phyloP scores from a whole-genome alignment of 2,888 invertebrate species.

The Ornithoptera priamus region DNA sequence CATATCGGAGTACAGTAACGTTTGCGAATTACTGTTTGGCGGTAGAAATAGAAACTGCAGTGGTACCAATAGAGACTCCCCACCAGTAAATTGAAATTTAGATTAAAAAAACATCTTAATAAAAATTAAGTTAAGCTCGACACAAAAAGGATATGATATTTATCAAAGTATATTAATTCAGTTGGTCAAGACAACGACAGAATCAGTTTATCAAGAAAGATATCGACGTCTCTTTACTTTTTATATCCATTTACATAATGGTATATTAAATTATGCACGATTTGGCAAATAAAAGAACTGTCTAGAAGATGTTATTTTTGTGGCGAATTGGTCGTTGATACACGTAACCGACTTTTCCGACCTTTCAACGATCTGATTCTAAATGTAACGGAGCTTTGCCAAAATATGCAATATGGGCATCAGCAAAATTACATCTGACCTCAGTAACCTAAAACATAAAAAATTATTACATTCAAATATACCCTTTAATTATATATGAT shows the following conservation, averaged over 20 bases:
- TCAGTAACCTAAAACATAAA: constrained; percentile 35
- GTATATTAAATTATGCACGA: constrained; percentile 27
- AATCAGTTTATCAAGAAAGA: constrained; percentile 1
- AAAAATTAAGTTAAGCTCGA: too few relatives aligned
- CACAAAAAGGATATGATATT: too few relatives aligned
- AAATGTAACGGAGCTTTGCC: constrained; percentile 63
- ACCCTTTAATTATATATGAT: not conserved
- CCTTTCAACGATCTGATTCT: constrained; percentile 56
- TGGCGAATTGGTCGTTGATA: constrained; percentile 47
- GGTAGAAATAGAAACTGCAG: too few relatives aligned
- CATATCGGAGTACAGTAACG: too few relatives aligned
- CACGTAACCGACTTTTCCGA: constrained; percentile 38
- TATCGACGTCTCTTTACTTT: not conserved
- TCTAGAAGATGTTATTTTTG: constrained; percentile 53
- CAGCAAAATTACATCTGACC: constrained; percentile 49
- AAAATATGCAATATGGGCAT: constrained; percentile 52
- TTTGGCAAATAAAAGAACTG: constrained; percentile 34
- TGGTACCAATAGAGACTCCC: too few relatives aligned
- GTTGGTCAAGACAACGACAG: too few relatives aligned
- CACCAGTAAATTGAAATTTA: too few relatives aligned
- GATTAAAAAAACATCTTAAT: too few relatives aligned
- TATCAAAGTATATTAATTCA: too few relatives aligned
- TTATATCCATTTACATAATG: constrained; percentile 8
- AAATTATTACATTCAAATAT: not conserved
- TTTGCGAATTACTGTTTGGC: too few relatives aligned